phyloP scores from a whole-genome alignment of 1,140 invertebrate genomes.

The Tigriopus japonicus region DNA sequence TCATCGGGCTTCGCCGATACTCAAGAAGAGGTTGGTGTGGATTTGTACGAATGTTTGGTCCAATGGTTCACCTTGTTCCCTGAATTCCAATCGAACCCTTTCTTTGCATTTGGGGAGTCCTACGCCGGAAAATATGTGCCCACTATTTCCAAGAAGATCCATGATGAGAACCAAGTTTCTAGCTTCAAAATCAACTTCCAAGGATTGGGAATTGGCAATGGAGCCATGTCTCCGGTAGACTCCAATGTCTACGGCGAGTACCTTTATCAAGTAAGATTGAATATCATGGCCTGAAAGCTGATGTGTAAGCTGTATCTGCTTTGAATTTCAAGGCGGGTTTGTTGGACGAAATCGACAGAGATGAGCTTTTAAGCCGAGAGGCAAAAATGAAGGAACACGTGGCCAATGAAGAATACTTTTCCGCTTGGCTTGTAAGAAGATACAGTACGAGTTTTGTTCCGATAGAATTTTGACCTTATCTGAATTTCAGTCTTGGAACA shows the following conservation, averaged over 20 bases:
- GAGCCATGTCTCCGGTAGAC: not conserved
- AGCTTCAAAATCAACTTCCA: not conserved
- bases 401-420: not conserved
- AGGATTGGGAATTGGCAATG: slow-evolving; percentile 6
- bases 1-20: not conserved
- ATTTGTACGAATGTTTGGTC: not conserved
- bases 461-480: too few relatives aligned
- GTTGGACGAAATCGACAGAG: not conserved
- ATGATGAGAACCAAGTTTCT: not conserved
- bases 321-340: not conserved
- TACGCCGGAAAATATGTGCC: slow-evolving; percentile 18
- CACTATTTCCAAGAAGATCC: slow-evolving; percentile 2
- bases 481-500: not conserved
- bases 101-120: slow-evolving; percentile 28
- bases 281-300: too few relatives aligned
- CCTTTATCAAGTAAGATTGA: not conserved
- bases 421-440: not conserved
- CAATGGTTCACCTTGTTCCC: slow-evolving; percentile 2
- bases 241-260: not conserved
- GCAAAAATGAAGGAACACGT: not conserved
- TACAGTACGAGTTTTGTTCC: too few relatives aligned
- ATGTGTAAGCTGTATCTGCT: too few relatives aligned
- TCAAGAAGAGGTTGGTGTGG: not conserved
- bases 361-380: not conserved
- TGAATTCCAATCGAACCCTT: slow-evolving; percentile 12